Base-by-base conservation (phyloP, 2,888 invertebrate genomes). In the Ormia ochracea region DNA sequence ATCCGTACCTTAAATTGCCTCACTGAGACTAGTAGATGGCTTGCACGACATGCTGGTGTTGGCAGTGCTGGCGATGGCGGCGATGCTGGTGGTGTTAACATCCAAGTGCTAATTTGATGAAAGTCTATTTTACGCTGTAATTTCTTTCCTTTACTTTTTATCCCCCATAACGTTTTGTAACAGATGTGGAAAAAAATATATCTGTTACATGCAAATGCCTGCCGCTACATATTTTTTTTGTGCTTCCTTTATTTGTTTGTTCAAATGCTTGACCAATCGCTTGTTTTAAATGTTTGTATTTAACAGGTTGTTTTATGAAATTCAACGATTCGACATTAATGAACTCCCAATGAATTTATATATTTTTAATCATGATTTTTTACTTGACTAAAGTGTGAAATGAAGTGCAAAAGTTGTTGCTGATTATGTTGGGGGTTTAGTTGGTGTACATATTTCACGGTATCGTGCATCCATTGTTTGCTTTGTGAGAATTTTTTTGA, bases 21-120 rank as follows among this genome's bases (percentile, higher is more conserved):
- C 43, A 54, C 33, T 23, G 2, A 26, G 52, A 31, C 48, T 38
- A 54, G 54, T 41, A 14, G 14, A 26, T 41, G 41, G 10, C 19
- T 61, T 43, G 43, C 61, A 54, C 52, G 52, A 72, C 52, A 43
- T 61, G 17, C 3, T 52, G 52, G 17, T 61, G 52, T 23, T 52
- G 52, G 21, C 19, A 21, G n/a, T 26, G 19, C 36, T 38, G 23
- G 12, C 14, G 28, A 23, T 59, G 50, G 3, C 28, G 45, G 10
- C 36, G n/a, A 17, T 65, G 45, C 41, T 70, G 81, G 63, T 70
- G 74, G 84, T 85, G 85, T 86, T 87, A 86, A 85, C 85, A 85
- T 82, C 84, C 72, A 83, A 83, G 85, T 87, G 87, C 86, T 87
- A 87, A 87, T 87, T 87, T 86, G 87, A 87, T 85, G 87, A 87